Conservation (phyloP, 1,140 invertebrate species). For the Rhopalosiphum padi region DNA sequence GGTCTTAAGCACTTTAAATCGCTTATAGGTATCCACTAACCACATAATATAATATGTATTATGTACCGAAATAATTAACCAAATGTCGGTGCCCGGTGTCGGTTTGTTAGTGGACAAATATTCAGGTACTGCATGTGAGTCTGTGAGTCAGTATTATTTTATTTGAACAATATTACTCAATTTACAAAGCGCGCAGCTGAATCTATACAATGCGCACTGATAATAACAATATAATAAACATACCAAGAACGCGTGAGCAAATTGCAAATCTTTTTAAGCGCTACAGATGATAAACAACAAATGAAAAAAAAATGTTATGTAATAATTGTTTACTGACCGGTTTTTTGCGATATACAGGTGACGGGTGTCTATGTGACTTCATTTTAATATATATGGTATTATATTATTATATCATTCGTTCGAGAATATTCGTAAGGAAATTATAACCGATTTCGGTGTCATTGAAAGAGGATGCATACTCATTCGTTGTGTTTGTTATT, state of each 20-base stretch:
- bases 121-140: neutral
- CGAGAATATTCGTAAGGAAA: neutral
- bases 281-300: neutral
- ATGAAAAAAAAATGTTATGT: neutral
- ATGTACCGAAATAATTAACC: neutral
- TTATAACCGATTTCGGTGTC: neutral
- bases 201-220: neutral
- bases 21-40: neutral
- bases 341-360: neutral
- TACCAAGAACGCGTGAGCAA: neutral
- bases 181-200: neutral
- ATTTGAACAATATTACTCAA: conserved; percentile 10
- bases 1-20: neutral
- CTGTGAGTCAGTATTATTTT: neutral
- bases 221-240: neutral
- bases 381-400: neutral
- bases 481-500: neutral
- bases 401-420: neutral
- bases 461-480: neutral
- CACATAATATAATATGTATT: neutral
- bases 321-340: conserved; percentile 3
- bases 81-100: neutral
- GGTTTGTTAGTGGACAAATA: neutral
- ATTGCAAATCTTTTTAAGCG: neutral
- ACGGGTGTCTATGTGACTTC: neutral